Evolutionary conservation across 2,888 invertebrate genomes (phyloP), one percentile per base, ranked within the genome.

Genomic region (Xestia rhomboidea): DNA sequence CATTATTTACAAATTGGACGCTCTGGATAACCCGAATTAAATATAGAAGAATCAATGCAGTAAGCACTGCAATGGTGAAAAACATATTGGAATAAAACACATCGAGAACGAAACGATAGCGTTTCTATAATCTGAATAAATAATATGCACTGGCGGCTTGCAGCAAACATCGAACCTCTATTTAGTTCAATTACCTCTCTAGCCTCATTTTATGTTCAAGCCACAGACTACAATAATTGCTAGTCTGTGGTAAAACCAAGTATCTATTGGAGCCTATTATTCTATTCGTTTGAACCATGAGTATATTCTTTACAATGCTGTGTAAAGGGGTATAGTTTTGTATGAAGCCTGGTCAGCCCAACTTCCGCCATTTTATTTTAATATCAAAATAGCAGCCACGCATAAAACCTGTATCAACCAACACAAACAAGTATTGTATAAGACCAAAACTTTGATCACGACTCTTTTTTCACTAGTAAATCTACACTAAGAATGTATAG

Each of bases 91-190:
- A 54, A 67, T 54, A 79, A 70, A 83, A 77, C 44, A 15, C 38
- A 8, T 54, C 30, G 15, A 54, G 5, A 44, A 49, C 46, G 27
- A 51, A 27, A 82, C 76, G 13, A 15, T 15, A 49, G 24, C 83
- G 60, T 68, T 46, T 69, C 27, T 62, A 27, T 62, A 70, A 69
- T 54, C 51, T 69, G 71, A 83, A 81, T 79, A 66, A 81, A 68
- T 79, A 79, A 83, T 79, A 62, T 54, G 63, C 76, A 27, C 66
- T n/a, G 51, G 41, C 27, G 51, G 66, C 79, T 79, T 81, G 69
- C 83, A 79, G 38, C 67, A 38, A 34, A 41, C 46, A 46, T 79
- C 38, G n/a, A 66, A 78, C n/a, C 38, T 78, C 66, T 62, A 62
- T 79, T 81, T 78, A 67, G 79, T 67, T 68, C 51, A 70, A 62